These are phyloP conservation scores for Tonatia bakeri DNA, from an alignment of 2,113 vertebrate genomes.

Conservation along the genomic window DNA sequence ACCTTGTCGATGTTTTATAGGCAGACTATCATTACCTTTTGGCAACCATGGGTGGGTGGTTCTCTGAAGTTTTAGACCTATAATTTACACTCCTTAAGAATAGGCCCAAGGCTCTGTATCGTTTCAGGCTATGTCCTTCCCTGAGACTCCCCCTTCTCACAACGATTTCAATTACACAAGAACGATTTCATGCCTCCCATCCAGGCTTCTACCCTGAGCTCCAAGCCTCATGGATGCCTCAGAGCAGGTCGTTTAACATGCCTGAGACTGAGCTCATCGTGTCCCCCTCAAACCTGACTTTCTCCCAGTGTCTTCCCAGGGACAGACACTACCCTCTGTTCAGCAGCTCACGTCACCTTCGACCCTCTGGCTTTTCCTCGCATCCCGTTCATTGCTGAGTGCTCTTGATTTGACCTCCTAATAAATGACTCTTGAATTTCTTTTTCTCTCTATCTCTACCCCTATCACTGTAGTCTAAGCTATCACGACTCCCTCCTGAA, in stretches of 20 bases:
- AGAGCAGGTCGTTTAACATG: not conserved
- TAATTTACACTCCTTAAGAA: not conserved
- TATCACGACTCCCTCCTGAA: not conserved
- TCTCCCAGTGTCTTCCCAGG: not conserved
- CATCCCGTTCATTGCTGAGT: not conserved
- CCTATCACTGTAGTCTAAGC: not conserved
- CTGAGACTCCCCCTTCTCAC: not conserved
- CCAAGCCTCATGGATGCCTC: not conserved
- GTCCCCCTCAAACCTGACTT: not conserved
- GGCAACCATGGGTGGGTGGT: not conserved
- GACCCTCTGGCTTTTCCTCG: not conserved
- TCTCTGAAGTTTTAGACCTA: not conserved
- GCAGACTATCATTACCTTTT: not conserved
- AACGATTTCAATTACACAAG: not conserved
- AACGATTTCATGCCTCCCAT: not conserved
- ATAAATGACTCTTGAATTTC: not conserved
- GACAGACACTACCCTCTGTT: not conserved
- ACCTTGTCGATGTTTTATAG: not conserved
- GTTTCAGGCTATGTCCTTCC: not conserved
- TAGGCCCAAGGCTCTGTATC: not conserved
- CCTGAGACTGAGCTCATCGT: not conserved
- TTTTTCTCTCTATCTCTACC: not conserved
- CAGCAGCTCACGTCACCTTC: not conserved
- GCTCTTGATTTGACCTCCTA: not conserved
- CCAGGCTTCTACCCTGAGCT: not conserved